Evolutionary conservation across 2,797 vertebrate genomes (phyloP).

Genomic region (Chelmon rostratus): DNA sequence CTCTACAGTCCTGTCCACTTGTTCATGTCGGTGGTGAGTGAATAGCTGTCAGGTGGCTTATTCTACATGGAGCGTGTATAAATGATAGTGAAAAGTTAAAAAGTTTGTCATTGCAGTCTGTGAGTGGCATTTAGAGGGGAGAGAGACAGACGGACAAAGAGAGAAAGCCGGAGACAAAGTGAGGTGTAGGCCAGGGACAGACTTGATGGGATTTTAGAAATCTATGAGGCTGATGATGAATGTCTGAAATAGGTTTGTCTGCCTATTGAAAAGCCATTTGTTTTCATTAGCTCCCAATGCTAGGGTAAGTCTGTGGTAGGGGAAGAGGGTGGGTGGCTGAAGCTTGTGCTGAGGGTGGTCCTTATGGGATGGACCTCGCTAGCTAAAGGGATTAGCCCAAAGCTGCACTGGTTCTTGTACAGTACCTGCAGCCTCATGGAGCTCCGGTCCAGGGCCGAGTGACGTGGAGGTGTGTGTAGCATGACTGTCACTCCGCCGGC

Average conservation of each 20-base stretch:
- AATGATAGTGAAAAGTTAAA: slow-evolving; percentile 77
- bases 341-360: slow-evolving; percentile 63
- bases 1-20: slow-evolving; percentile 75
- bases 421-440: slow-evolving; percentile 39
- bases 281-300: slow-evolving; percentile 86
- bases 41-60: slow-evolving; percentile 80
- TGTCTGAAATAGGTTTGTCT: slow-evolving; percentile 89
- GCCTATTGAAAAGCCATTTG: slow-evolving; percentile 89
- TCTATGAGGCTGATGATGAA: slow-evolving; percentile 88
- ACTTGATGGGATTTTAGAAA: slow-evolving; percentile 88
- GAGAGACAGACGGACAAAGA: slow-evolving; percentile 66
- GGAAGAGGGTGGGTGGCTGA: slow-evolving; percentile 69
- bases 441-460: slow-evolving; percentile 28
- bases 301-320: slow-evolving; percentile 77
- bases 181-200: slow-evolving; percentile 81
- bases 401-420: slow-evolving; percentile 44
- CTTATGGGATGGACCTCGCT: slow-evolving; percentile 69
- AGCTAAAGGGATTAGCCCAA: slow-evolving; percentile 80
- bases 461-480: slow-evolving; percentile 34
- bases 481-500: background rate
- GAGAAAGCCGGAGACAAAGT: slow-evolving; percentile 66
- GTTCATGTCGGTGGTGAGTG: slow-evolving; percentile 74
- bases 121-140: slow-evolving; percentile 58
- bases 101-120: slow-evolving; percentile 66
- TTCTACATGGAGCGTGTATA: slow-evolving; percentile 74